Evolutionary conservation across 2,797 vertebrate species (phyloP).

Genomic region (Leptodactylus fallax): DNA sequence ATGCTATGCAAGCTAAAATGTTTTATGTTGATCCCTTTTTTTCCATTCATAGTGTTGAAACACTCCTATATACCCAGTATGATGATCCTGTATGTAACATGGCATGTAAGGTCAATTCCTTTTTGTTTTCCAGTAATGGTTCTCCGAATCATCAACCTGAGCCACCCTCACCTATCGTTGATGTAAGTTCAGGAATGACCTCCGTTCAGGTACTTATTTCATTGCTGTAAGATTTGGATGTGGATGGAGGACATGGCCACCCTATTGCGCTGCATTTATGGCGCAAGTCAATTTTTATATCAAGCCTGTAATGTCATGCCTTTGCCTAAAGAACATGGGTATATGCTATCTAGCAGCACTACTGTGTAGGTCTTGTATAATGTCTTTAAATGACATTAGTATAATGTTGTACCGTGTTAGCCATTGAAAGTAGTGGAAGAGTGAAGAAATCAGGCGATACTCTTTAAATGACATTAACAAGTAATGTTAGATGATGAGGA

Average conservation of each 20-base stretch:
- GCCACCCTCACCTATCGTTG: conserved; percentile 84
- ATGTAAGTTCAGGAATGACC: conserved; percentile 82
- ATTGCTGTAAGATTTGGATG: neutral
- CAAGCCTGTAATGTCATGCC: neutral
- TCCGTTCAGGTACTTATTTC: conserved; percentile 49
- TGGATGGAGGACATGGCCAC: too few relatives aligned
- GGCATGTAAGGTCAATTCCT: neutral
- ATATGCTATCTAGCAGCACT: neutral
- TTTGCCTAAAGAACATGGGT: neutral
- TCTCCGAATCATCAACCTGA: conserved; percentile 94
- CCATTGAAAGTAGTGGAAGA: too few relatives aligned
- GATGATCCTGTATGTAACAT: neutral
- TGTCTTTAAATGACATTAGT: neutral
- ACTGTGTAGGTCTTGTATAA: neutral
- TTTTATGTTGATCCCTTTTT: neutral
- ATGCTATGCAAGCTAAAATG: neutral
- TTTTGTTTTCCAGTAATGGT: conserved; percentile 81
- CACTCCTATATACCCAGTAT: neutral
- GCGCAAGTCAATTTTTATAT: too few relatives aligned
- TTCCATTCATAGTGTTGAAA: too few relatives aligned
- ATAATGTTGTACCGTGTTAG: too few relatives aligned
- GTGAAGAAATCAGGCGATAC: too few relatives aligned
- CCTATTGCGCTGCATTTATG: too few relatives aligned
- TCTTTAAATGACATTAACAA: too few relatives aligned
- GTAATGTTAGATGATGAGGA: too few relatives aligned